A percentile compares a stretch with the other conserved stretches of the same genome.
Evolutionary conservation across 2,797 vertebrate genomes (phyloP).

Genomic region (Eleutherodactylus coqui): DNA sequence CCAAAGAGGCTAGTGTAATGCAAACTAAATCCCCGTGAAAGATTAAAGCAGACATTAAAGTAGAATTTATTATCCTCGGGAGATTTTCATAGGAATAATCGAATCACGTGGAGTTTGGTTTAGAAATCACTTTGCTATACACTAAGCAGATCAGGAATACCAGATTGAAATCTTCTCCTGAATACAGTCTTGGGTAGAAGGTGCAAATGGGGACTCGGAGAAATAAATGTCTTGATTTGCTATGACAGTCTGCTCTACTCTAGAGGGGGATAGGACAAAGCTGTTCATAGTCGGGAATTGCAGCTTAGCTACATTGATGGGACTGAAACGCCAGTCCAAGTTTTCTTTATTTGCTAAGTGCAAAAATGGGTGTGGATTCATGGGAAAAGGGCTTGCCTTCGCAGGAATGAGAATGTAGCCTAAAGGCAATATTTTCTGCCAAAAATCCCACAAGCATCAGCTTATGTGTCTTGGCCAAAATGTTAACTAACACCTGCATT

Average conservation of each 20-base stretch:
- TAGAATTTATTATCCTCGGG: slow-evolving; percentile 24
- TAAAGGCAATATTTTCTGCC: too few species aligned
- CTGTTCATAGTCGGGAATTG: too few species aligned
- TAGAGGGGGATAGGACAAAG: background rate
- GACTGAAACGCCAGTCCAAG: too few species aligned
- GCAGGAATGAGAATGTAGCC: too few species aligned
- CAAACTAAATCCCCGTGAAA: background rate
- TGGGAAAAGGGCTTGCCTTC: too few species aligned
- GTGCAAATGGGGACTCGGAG: slow-evolving; percentile 15
- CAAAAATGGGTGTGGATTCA: too few species aligned
- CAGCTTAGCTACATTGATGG: too few species aligned
- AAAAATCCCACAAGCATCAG: too few species aligned
- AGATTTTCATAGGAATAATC: slow-evolving; percentile 44
- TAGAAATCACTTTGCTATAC: slow-evolving; percentile 51
- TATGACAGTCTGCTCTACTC: background rate
- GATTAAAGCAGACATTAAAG: slow-evolving; percentile 34
- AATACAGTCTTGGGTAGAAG: slow-evolving; percentile 35
- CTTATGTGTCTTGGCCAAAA: too few species aligned
- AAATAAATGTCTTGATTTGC: slow-evolving; percentile 16
- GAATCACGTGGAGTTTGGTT: slow-evolving; percentile 31
- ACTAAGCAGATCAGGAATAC: slow-evolving; percentile 31
- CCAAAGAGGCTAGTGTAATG: background rate
- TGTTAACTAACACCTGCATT: too few species aligned
- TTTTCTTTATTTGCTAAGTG: too few species aligned
- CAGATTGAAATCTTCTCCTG: slow-evolving; percentile 18